Evolutionary conservation across 2,113 vertebrate genomes (phyloP), one percentile per base, ranked within the genome.

Genomic region (Cygnus atratus): DNA sequence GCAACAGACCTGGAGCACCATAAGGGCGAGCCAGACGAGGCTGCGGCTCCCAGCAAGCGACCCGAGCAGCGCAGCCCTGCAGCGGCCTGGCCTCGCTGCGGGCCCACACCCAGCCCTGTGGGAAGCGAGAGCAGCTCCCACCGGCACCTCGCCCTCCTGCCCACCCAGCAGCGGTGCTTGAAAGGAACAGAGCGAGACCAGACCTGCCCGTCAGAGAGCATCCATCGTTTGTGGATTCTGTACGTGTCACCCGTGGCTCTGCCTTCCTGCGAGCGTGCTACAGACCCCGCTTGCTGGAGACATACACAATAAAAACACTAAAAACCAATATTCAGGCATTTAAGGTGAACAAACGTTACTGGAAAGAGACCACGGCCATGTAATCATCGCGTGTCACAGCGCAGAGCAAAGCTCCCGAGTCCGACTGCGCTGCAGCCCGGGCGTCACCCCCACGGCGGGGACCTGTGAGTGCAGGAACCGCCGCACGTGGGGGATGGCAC

Each of bases 91-190:
- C 35, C 33, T 37, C 35, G 6, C 28, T 4, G 2, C 3, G 1
- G 44, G n/a, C 44, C 61, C 17, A 2, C 25, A 3, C 0, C 6
- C 0, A 4, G 1, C 2, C 35, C 67, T 22, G 0, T 0, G 4
- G 75, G 35, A 33, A 81, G 63, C 29, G 4, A 62, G 19, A 50
- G 10, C 13, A 28, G 22, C 62, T 61, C 73, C 77, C 80, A 24
- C 43, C 76, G 72, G 68, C 44, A 21, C 59, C 86, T 80, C 43
- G 33, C 8, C 62, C 44, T 41, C 78, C 50, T 15, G 25, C 6
- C 9, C 57, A 13, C 29, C 72, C 5, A 37, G 58, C 37, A 4
- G 0, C 0, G 35, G 44, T 0, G 67, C 71, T 44, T 29, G 2
- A 39, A 65, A 71, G 43, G 58, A 86, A 19, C 4, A 0, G 9